Base-by-base conservation (phyloP, 2,113 vertebrate genomes). In the Tachysurus fulvidraco region DNA sequence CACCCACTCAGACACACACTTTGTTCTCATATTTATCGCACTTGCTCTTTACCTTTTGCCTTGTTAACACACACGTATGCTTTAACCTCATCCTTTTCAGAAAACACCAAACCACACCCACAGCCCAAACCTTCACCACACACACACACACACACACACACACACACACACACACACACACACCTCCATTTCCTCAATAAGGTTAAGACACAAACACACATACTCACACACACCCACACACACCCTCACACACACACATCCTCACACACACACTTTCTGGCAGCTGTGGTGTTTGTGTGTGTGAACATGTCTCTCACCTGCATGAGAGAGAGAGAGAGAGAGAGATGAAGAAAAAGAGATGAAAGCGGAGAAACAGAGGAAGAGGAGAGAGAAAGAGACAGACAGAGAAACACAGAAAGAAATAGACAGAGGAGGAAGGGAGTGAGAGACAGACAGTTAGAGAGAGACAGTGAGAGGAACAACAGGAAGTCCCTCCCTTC, bases 401-500 rank as follows among this genome's bases (percentile, higher is more conserved):
- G 76, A 78, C 50, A 13, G 9, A 36, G 54, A 79, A 1, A 79
- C 11, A 55, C 1, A 79, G 7, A 79, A 8, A 57, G n/a, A 79
- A 4, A 17, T 12, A 57, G n/a, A 79, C 12, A 36, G 16, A 21
- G n/a, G 52, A 4, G 4, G 73, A 17, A 8, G 30, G 36, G 41
- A 3, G 73, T 0, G 76, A 41, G 77, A 21, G 77, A 57, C 1
- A 80, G 54, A 57, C 16, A 57, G 54, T 23, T 9, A 19, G 77
- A 55, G n/a, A 30, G 52, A 57, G 76, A 59, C 90, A 91, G 93
- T 91, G 91, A 90, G 91, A 83, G 19, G 28, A 21, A 50, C 5
- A 36, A 62, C 92, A 92, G 94, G 92, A 92, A 91, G 92, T 83
- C 88, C 91, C 90, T 89, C 92, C 92, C 93, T 92, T 93, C 88